Base-by-base conservation (phyloP, 2,113 vertebrate genomes). In the Psettodes erumei region DNA sequence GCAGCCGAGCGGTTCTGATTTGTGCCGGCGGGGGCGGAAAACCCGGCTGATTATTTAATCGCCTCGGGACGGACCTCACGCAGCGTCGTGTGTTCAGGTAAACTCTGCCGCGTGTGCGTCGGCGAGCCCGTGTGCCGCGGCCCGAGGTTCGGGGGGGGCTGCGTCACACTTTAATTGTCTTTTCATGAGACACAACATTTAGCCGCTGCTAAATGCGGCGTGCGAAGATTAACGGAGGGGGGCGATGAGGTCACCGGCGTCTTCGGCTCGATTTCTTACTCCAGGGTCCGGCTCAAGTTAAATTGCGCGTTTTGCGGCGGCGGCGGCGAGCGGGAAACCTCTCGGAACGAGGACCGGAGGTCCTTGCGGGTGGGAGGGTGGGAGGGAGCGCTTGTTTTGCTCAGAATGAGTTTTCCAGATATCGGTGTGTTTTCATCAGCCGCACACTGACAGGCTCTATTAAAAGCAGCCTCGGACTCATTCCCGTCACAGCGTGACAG, bases 11-110 rank as follows among this genome's bases (percentile, higher is more conserved):
- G 59, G 60, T 40, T 81, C 65, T 78, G 81, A 88, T 89, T 89
- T 85, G 51, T 84, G 75, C 74, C 76, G 28, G 86, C 81, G 70
- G 87, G 83, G 79, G 69, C 68, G 76, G n/a, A n/a, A 82, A 80
- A 86, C 53, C 13, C 8, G 43, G 38, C 81, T 88, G 85, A 91
- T 91, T 83, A 88, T 88, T 90, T 89, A 86, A 88, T 86, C 59
- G 75, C 33, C 9, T 84, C 9, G 65, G 32, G 88, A 79, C 60
- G 67, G 77, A 77, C 60, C 80, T 82, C 86, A 75, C 76, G 21
- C 74, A 75, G 71, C 43, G 40, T 2, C 15, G 28, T 66, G 53
- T 56, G 58, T 55, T n/a, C n/a, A n/a, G n/a, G n/a, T n/a, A n/a
- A n/a, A n/a, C n/a, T n/a, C n/a, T n/a, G n/a, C n/a, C n/a, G n/a